phyloP scores from a whole-genome alignment of 2,113 vertebrate genomes.

The Clarias magur region DNA sequence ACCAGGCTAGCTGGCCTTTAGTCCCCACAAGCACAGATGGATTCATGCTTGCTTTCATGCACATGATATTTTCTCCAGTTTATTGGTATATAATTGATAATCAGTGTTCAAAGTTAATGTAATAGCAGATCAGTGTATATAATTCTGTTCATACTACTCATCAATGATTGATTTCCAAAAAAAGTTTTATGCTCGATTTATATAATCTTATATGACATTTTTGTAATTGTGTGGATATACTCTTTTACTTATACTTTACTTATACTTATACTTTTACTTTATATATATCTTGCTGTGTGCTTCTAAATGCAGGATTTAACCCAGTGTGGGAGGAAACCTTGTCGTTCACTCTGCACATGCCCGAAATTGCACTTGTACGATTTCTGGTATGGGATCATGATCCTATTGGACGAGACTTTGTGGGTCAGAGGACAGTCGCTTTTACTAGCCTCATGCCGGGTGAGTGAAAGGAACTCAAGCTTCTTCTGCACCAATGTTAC shows the following conservation, averaged over 20 bases:
- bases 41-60: no score
- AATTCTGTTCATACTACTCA: background rate
- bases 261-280: no score
- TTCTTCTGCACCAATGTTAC: background rate
- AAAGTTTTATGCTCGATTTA: background rate
- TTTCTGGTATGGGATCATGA: conserved; percentile 99
- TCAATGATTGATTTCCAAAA: background rate
- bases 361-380: conserved; percentile 88
- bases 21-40: no score
- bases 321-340: conserved; percentile 97
- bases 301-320: conserved; percentile 84
- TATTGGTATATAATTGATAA: no score
- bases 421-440: conserved; percentile 93
- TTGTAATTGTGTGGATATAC: background rate
- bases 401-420: conserved; percentile 94
- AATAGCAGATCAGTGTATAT: no score
- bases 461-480: conserved; percentile 54
- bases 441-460: conserved; percentile 95
- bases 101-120: no score
- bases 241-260: no score
- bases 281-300: background rate
- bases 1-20: no score
- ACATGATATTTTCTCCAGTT: no score
- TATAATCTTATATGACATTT: background rate
- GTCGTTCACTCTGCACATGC: conserved; percentile 96